Conservation (phyloP, 2,888 invertebrate species). For the Lasioglossum zephyrum region DNA sequence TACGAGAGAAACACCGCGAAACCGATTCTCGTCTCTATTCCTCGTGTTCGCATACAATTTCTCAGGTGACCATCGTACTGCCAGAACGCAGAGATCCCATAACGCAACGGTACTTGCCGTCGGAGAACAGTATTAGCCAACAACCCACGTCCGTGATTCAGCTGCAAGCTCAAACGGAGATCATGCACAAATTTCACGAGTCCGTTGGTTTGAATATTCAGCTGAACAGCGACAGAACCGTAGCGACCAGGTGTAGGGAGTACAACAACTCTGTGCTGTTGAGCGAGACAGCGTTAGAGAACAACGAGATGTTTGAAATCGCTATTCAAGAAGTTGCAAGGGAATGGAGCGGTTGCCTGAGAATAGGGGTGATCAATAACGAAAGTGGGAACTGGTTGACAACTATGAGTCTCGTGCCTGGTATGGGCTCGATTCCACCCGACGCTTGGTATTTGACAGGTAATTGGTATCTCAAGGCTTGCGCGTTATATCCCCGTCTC, state of each 20-base stretch:
- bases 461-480: conserved; percentile 63
- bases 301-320: conserved; percentile 93
- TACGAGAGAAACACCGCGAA: not conserved
- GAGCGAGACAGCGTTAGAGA: conserved; percentile 89
- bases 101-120: conserved; percentile 81
- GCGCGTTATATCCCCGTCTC: not conserved
- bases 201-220: conserved; percentile 90
- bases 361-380: conserved; percentile 91
- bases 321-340: conserved; percentile 87
- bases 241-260: conserved; percentile 87
- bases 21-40: not conserved
- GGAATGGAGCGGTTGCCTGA: conserved; percentile 90
- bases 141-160: conserved; percentile 86
- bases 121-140: conserved; percentile 86
- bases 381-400: conserved; percentile 84
- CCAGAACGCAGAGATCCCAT: conserved; percentile 82
- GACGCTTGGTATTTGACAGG: conserved; percentile 90
- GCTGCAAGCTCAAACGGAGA: conserved; percentile 84
- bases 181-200: conserved; percentile 85
- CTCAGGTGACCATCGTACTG: conserved; percentile 81
- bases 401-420: conserved; percentile 87
- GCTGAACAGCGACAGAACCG: conserved; percentile 88
- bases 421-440: conserved; percentile 88
- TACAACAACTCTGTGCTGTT: conserved; percentile 88
- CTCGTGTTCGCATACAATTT: not conserved